These are phyloP conservation scores for Cosmorhoe ocellata DNA, from an alignment of 2,888 invertebrate species.

Conservation along the genomic window DNA sequence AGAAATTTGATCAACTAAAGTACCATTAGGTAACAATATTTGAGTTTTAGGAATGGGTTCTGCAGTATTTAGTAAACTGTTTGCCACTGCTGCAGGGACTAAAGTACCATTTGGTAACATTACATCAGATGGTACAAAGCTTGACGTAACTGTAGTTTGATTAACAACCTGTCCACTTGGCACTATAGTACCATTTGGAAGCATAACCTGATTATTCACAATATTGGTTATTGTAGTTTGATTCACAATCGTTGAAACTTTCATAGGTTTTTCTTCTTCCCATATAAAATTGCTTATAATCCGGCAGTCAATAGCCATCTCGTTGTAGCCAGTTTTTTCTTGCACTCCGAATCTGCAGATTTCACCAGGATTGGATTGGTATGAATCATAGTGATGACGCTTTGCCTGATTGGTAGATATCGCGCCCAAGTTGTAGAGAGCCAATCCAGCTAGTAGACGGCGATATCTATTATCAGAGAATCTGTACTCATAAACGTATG, in stretches of 20 bases:
- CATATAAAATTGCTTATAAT: slow-evolving; percentile 13
- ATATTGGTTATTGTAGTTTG: not conserved
- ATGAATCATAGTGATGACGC: slow-evolving; percentile 1
- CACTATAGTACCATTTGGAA: not conserved
- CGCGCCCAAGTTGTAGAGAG: slow-evolving; percentile 15
- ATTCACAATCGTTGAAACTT: not conserved
- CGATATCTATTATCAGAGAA: slow-evolving; percentile 12
- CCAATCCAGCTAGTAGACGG: slow-evolving; percentile 8
- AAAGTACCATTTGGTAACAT: slow-evolving; percentile 17
- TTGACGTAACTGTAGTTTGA: not conserved
- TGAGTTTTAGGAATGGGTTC: not conserved
- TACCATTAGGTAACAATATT: slow-evolving; percentile 3
- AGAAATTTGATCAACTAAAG: not conserved
- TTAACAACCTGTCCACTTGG: not conserved
- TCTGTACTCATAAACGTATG: slow-evolving; percentile 12
- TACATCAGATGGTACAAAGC: not conserved
- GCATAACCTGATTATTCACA: not conserved
- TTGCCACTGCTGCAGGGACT: not conserved
- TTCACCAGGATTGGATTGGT: slow-evolving; percentile 10
- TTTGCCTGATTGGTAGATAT: not conserved
- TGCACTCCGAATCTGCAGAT: slow-evolving; percentile 12
- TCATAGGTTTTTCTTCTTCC: slow-evolving; percentile 1
- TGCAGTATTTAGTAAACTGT: not conserved
- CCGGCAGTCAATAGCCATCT: slow-evolving; percentile 16
- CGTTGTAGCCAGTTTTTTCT: slow-evolving; percentile 2